Conservation (phyloP, 2,797 vertebrate genomes). For the Pseudomugil gertrudae region DNA sequence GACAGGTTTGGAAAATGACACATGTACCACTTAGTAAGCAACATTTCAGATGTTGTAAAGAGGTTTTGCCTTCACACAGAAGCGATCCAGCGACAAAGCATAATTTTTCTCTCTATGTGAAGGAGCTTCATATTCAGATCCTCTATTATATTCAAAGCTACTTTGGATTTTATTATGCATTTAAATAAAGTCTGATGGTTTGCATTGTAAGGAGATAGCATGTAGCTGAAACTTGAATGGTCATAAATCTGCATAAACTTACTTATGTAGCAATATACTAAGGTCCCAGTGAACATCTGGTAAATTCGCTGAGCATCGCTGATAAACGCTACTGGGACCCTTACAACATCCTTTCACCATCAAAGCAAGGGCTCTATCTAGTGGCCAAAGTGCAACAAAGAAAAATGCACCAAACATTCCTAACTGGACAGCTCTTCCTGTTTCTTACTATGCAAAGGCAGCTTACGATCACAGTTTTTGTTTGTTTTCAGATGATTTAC, state of each 20-base stretch:
- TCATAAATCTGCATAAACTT: constrained; percentile 12
- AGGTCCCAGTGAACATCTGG: constrained; percentile 22
- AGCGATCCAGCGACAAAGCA: too few relatives aligned
- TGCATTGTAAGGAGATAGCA: not conserved
- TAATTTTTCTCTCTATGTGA: not conserved
- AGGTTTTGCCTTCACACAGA: not conserved
- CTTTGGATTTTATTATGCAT: not conserved
- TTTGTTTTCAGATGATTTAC: not conserved
- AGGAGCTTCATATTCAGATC: not conserved
- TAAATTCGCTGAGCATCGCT: constrained; percentile 13
- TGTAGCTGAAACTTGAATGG: not conserved
- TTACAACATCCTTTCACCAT: not conserved
- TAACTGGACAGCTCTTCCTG: not conserved
- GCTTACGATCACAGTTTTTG: not conserved
- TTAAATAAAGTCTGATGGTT: not conserved
- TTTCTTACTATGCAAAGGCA: not conserved
- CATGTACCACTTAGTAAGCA: too few relatives aligned
- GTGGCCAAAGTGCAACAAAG: constrained; percentile 40
- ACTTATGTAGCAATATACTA: too few relatives aligned
- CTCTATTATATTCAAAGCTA: not conserved
- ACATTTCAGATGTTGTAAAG: not conserved
- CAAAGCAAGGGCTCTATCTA: constrained; percentile 57
- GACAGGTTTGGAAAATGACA: not conserved
- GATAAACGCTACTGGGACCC: not conserved
- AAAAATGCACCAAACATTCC: not conserved